Evolutionary conservation across 2,888 invertebrate genomes (phyloP), one percentile per base, ranked within the genome.

Genomic region (Caenorhabditis doughertyi): DNA sequence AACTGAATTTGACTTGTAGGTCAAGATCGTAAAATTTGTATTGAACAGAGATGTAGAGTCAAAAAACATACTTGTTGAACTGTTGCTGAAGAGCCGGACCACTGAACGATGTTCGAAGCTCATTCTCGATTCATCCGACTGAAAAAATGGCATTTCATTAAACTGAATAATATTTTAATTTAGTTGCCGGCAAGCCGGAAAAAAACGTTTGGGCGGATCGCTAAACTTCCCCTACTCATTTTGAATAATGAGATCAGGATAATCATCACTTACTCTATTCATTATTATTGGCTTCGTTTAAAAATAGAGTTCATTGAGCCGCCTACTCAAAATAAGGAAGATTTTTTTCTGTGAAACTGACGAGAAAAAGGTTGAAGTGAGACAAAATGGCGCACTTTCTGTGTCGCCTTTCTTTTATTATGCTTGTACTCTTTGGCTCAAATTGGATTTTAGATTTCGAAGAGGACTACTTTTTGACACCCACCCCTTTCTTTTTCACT

Each of bases 91-190:
- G 25, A 87, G 82, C 9, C 87, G 85, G 18, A 80, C 81, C 44
- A 87, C 85, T n/a, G 84, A 83, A 35, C 87, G 84, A 58, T 87
- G 87, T 51, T 87, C 85, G 56, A 85, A 72, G 67, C 85, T 85
- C 85, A 85, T 85, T 64, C 74, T 80, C 27, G 74, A 58, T 42
- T 83, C 83, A 79, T 83, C 76, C 27, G 83, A 58, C 81, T 81
- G 79, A 65, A 79, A 47, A 4, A 79, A 53, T 39, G 29, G 25
- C 32, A 70, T 9, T 35, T 56, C 0, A 27, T n/a, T n/a, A n/a
- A n/a, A n/a, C n/a, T n/a, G n/a, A n/a, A n/a, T n/a, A n/a, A n/a
- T n/a, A n/a, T n/a, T n/a, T n/a, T n/a, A 13, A 51, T 21, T 13
- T 25, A 25, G 11, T 8, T 23, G 25, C 53, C 3, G 7, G 23